Conservation (phyloP, 2,888 invertebrate species). For the Parapristionchus giblindavisi region DNA sequence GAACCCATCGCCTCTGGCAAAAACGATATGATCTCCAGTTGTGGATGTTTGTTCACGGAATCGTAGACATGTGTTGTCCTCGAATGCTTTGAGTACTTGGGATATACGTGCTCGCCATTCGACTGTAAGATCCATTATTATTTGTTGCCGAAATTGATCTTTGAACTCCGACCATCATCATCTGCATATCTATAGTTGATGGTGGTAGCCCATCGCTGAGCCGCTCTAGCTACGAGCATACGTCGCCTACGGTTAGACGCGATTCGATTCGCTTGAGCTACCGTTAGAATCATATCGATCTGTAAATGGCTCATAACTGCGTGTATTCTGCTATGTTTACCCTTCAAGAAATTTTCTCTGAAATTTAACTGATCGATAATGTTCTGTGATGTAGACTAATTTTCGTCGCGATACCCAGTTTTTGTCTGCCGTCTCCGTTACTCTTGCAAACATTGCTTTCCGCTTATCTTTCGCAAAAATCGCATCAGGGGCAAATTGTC, state of each 20-base stretch:
- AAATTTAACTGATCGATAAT: too few relatives aligned
- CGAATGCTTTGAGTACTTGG: constrained; percentile 55
- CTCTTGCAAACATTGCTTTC: too few relatives aligned
- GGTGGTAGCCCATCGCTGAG: constrained; percentile 42
- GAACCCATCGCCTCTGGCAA: constrained; percentile 51
- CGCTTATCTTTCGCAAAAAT: too few relatives aligned
- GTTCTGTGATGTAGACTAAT: too few relatives aligned
- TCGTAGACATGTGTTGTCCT: constrained; percentile 60
- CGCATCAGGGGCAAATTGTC: too few relatives aligned
- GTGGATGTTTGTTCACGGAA: constrained; percentile 51
- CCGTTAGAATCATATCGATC: constrained; percentile 34
- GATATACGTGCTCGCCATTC: constrained; percentile 55
- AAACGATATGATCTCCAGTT: constrained; percentile 47
- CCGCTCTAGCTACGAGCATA: constrained; percentile 7
- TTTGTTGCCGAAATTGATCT: not conserved
- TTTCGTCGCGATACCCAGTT: too few relatives aligned
- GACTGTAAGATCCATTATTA: constrained; percentile 37
- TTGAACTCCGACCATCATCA: constrained; percentile 43
- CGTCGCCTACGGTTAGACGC: not conserved
- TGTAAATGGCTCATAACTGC: too few relatives aligned
- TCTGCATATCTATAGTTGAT: constrained; percentile 51
- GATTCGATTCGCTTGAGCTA: constrained; percentile 21
- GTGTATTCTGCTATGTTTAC: not conserved
- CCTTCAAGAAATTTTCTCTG: too few relatives aligned
- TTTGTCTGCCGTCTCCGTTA: too few relatives aligned